Base-by-base conservation (phyloP, 2,113 vertebrate genomes). In the Antigone vipio region DNA sequence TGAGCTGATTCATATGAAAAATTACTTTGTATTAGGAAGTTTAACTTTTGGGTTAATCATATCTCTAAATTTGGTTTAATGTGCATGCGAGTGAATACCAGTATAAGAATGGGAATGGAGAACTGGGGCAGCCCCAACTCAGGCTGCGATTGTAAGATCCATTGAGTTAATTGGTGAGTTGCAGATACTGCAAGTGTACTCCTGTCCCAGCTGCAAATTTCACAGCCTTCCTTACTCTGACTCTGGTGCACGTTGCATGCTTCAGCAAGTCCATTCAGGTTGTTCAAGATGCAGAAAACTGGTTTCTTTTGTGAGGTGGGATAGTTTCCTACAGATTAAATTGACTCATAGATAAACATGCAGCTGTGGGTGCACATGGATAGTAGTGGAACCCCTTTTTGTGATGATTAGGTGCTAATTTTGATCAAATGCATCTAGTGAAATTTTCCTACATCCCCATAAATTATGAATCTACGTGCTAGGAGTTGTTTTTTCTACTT, bases 121-220 rank as follows among this genome's bases (percentile, higher is more conserved):
- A 76, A 62, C 21, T 80, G 42, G 1, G 8, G 55, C 72, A 86
- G 71, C 53, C 30, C 12, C 53, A 64, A 4, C 24, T 82, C 44
- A 29, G n/a, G 8, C 56, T 82, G 38, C 27, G 35, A 19, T 17
- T 68, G 11, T 80, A 44, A 69, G 59, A 45, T 62, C 42, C 6
- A 3, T 27, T 0, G 3, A 55, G 30, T 17, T 47, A 9, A 29
- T n/a, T 0, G 1, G 42, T 53, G 29, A 40, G 8, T n/a, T 81
- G 52, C 11, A 42, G 24, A 24, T 93, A 40, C 24, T 91, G 35
- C 22, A 49, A 3, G 9, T 69, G 24, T 34, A 30, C 34, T 62
- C 21, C 35, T 52, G 62, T 67, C 40, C 35, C 55, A 73, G 80
- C 45, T 89, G 59, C n/a, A 44, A 15, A 38, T 69, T 60, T 64